Conservation (phyloP, 2,888 invertebrate genomes). For the Molorchus minor region DNA sequence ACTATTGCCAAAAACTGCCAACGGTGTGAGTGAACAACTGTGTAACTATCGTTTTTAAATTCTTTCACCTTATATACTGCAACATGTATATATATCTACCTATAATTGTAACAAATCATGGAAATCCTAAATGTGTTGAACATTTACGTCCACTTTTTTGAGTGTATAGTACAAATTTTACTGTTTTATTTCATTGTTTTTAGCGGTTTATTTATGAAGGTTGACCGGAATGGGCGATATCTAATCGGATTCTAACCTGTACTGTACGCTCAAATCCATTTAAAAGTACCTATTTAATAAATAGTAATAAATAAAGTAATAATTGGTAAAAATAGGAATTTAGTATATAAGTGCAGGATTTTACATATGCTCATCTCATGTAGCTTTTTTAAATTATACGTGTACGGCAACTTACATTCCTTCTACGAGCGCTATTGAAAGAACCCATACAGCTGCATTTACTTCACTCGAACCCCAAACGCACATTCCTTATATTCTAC, state of each 20-base stretch:
- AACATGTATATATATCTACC: conserved; percentile 50
- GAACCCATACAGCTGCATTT: background rate
- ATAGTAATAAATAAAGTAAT: conserved; percentile 55
- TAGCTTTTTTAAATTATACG: conserved; percentile 33
- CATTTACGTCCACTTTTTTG: conserved; percentile 62
- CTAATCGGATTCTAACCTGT: conserved; percentile 41
- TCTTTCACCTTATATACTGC: conserved; percentile 48
- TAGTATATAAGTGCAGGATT: conserved; percentile 42
- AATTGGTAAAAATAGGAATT: conserved; percentile 50
- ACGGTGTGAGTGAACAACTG: conserved; percentile 55
- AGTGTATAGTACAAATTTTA: conserved; percentile 57
- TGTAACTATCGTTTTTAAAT: conserved; percentile 44
- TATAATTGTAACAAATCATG: conserved; percentile 50
- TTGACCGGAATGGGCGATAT: conserved; percentile 35
- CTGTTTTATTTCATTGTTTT: conserved; percentile 21
- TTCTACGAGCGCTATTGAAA: conserved; percentile 18
- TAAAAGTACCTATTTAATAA: conserved; percentile 59
- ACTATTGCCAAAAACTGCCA: conserved; percentile 61
- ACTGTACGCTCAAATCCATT: conserved; percentile 60
- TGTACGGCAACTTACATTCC: conserved; percentile 7
- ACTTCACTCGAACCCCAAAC: background rate
- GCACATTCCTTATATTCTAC: background rate
- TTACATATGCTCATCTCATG: conserved; percentile 48
- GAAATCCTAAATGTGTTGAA: conserved; percentile 60
- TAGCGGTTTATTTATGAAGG: conserved; percentile 20